Percentiles rank a stretch among this genome's conserved stretches.
Evolutionary conservation across 2,797 vertebrate species (phyloP).

Genomic region (Bucorvus abyssinicus): DNA sequence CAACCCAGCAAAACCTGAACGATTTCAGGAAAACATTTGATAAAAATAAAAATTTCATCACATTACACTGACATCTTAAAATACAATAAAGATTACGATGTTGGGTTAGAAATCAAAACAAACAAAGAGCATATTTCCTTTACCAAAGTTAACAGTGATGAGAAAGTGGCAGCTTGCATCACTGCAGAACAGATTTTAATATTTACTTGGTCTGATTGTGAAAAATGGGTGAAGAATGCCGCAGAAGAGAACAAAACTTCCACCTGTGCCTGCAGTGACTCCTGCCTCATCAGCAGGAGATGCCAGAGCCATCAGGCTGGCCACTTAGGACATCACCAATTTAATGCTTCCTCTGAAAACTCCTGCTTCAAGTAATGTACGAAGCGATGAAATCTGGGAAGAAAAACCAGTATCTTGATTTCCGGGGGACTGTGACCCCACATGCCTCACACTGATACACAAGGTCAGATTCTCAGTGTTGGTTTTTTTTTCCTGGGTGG

Average conservation of each 20-base stretch:
- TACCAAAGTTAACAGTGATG: neutral
- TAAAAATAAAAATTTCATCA: neutral
- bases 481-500: neutral
- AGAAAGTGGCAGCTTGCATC: neutral
- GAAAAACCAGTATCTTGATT: neutral
- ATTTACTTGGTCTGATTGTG: neutral
- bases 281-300: neutral
- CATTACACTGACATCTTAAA: neutral
- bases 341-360: neutral
- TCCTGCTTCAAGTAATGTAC: neutral
- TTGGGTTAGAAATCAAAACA: neutral
- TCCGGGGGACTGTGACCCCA: neutral
- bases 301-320: fast-evolving
- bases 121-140: neutral
- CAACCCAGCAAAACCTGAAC: neutral
- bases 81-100: neutral
- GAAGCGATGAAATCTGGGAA: neutral
- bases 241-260: neutral
- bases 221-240: neutral
- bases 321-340: neutral
- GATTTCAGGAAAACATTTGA: neutral
- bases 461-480: neutral
- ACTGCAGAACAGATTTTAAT: neutral
- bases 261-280: neutral
- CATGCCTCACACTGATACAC: neutral